Percentiles rank a stretch among this genome's conserved stretches.
Evolutionary conservation across 2,888 invertebrate species (phyloP).

Genomic region (Serripes groenlandicus): DNA sequence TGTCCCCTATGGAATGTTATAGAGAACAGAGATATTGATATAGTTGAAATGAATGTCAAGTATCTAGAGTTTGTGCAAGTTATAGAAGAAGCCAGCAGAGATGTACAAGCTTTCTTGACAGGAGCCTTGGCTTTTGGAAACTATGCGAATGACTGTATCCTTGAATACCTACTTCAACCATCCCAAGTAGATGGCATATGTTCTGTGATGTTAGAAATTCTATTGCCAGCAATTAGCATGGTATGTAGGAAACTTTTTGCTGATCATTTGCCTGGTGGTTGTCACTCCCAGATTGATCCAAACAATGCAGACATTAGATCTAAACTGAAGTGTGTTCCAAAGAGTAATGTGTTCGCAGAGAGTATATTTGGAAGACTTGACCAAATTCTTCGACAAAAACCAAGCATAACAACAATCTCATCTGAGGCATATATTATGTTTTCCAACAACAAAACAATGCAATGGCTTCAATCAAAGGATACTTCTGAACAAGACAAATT

Average conservation of each 20-base stretch:
- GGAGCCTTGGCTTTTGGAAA: no score
- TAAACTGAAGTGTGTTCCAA: conserved; percentile 20
- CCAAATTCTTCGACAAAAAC: conserved; percentile 39
- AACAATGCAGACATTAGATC: neutral
- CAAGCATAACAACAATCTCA: conserved; percentile 40
- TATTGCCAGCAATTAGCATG: conserved; percentile 31
- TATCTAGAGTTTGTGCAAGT: no score
- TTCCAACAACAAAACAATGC: conserved; percentile 46
- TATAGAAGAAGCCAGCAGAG: no score
- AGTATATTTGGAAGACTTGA: conserved; percentile 43
- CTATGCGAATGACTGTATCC: no score
- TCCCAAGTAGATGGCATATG: no score
- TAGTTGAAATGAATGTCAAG: no score
- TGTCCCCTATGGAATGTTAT: conserved; percentile 50
- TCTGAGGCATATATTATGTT: conserved; percentile 48
- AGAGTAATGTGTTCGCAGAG: conserved; percentile 33
- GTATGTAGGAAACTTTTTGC: conserved; percentile 25
- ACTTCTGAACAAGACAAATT: conserved; percentile 15
- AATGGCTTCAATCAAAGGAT: conserved; percentile 18
- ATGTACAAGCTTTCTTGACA: no score
- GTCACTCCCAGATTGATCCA: no score
- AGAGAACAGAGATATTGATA: no score
- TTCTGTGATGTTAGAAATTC: no score
- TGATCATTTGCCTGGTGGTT: conserved; percentile 26
- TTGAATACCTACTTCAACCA: no score